Percentiles rank a stretch among this genome's conserved stretches.
Evolutionary conservation across 2,888 invertebrate genomes (phyloP).

Genomic region (Nineta flava): DNA sequence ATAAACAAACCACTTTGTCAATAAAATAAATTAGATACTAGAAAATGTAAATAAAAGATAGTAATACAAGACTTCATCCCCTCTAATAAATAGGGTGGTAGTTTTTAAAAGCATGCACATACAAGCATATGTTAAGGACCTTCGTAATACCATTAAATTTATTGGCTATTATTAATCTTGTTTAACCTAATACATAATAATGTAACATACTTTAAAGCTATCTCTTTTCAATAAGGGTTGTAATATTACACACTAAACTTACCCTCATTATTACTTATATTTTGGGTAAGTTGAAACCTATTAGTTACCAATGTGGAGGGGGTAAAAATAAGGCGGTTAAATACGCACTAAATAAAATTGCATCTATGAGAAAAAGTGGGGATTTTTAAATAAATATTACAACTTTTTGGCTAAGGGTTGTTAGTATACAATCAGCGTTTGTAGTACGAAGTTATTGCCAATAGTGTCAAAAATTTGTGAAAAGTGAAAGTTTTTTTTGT

Average conservation of each 20-base stretch:
- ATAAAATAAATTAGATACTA: too few species aligned
- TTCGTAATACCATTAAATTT: neutral
- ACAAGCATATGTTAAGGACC: neutral
- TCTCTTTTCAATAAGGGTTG: neutral
- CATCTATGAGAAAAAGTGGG: neutral
- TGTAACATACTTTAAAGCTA: neutral
- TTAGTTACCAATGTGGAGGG: neutral
- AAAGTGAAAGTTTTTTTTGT: neutral
- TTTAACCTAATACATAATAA: neutral
- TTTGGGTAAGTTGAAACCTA: neutral
- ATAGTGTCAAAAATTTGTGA: neutral
- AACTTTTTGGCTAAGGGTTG: neutral
- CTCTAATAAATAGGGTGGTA: too few species aligned
- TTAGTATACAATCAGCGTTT: neutral
- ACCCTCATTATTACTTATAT: neutral
- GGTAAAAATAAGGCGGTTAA: neutral
- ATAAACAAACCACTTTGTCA: too few species aligned
- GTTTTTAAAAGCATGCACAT: too few species aligned
- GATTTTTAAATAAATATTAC: neutral
- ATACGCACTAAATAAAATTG: neutral
- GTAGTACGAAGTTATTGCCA: neutral
- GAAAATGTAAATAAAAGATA: too few species aligned
- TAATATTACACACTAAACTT: neutral
- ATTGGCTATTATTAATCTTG: neutral
- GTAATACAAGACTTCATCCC: too few species aligned